Evolutionary conservation across 2,888 invertebrate species (phyloP).

Genomic region (Chloromyia formosa): DNA sequence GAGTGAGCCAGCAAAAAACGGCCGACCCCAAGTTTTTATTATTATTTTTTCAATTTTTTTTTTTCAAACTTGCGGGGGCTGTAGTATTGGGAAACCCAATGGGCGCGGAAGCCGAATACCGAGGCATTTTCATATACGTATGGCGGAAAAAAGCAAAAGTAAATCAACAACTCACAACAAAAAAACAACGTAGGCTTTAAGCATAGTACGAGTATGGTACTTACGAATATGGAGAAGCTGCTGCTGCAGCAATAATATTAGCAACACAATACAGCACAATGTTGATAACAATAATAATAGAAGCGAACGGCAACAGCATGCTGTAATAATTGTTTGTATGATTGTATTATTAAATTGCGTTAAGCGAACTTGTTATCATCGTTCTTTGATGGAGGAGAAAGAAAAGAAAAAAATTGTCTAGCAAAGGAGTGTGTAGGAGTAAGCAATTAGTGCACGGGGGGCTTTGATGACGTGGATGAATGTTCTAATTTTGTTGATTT

Average conservation of each 20-base stretch:
- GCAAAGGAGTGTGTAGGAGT: too few relatives aligned
- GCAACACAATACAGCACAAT: constrained; percentile 19
- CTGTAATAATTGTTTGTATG: constrained; percentile 31
- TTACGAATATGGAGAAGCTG: too few relatives aligned
- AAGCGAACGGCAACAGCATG: not conserved
- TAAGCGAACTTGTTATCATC: constrained; percentile 5
- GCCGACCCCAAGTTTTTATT: too few relatives aligned
- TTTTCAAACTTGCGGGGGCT: constrained; percentile 21
- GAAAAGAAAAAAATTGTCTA: too few relatives aligned
- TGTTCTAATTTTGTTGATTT: too few relatives aligned
- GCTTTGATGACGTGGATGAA: too few relatives aligned
- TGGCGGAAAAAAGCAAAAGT: constrained; percentile 28
- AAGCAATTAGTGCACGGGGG: too few relatives aligned
- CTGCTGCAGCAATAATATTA: not conserved
- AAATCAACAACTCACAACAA: constrained; percentile 19
- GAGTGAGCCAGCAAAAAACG: too few relatives aligned
- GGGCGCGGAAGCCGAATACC: not conserved
- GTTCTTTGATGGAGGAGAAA: not conserved
- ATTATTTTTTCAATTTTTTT: not conserved
- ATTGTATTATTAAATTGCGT: constrained; percentile 19
- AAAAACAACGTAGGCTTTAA: not conserved
- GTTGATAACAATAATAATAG: not conserved
- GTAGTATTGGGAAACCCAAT: constrained; percentile 11
- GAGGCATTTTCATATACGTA: too few relatives aligned
- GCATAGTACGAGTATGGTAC: too few relatives aligned